Percentiles rank a stretch among this genome's conserved stretches.
Evolutionary conservation across 2,113 vertebrate genomes (phyloP).

Genomic region (Heteronetta atricapilla): DNA sequence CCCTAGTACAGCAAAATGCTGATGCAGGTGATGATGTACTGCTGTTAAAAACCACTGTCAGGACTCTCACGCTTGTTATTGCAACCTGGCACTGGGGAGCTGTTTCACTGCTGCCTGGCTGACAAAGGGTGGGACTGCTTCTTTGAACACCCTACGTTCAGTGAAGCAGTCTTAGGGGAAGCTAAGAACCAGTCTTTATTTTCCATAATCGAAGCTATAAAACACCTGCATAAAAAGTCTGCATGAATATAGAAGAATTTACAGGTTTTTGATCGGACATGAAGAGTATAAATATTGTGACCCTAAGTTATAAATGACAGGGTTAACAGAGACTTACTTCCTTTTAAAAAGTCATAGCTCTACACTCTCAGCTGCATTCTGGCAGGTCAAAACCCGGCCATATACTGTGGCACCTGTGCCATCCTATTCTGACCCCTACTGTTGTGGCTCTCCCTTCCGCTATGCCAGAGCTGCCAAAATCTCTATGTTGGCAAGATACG

Average conservation of each 20-base stretch:
- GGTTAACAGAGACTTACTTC: not conserved
- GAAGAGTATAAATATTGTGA: not conserved
- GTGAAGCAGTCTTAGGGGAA: not conserved
- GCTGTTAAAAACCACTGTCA: not conserved
- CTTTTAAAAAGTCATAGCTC: not conserved
- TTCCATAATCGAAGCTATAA: not conserved
- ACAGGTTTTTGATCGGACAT: not conserved
- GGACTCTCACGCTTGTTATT: not conserved
- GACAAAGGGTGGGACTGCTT: accelerated
- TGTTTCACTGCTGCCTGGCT: not conserved
- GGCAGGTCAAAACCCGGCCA: not conserved
- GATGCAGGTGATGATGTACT: not conserved
- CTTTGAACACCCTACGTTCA: not conserved
- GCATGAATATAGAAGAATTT: not conserved
- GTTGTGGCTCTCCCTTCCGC: not conserved
- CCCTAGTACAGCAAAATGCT: not conserved
- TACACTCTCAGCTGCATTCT: not conserved
- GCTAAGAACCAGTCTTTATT: not conserved
- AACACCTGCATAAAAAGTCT: not conserved
- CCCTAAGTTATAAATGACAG: not conserved
- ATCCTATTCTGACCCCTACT: not conserved
- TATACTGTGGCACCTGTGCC: not conserved
- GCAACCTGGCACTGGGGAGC: not conserved
- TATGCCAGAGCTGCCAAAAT: not conserved
- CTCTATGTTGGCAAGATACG: not conserved